phyloP scores from a whole-genome alignment of 2,888 invertebrate species.

The Harmothoe impar region DNA sequence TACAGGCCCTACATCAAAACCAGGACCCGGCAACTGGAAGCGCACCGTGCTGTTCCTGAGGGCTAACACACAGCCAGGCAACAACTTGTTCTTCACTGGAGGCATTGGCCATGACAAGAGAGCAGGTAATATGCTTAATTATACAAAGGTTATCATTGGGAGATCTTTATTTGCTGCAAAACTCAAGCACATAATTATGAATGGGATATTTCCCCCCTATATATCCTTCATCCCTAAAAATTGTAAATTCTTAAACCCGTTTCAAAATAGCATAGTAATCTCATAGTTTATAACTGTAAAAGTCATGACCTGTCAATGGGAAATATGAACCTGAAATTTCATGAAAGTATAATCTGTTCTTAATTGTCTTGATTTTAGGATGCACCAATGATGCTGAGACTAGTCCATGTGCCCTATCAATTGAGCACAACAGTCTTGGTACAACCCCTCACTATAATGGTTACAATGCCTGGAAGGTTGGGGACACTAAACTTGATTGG shows the following conservation, averaged over 20 bases:
- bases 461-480: conserved; percentile 76
- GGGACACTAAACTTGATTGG: conserved; percentile 79
- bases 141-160: neutral
- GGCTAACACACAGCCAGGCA: conserved; percentile 80
- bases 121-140: conserved; percentile 71
- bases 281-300: no score
- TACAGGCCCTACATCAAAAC: neutral
- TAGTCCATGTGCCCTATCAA: conserved; percentile 77
- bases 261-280: no score
- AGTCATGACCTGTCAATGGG: no score
- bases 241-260: no score
- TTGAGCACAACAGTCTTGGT: conserved; percentile 72
- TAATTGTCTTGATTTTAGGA: conserved; percentile 65
- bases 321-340: no score
- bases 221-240: no score
- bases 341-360: no score
- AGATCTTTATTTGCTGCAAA: neutral
- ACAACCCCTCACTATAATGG: conserved; percentile 72
- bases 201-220: no score
- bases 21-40: conserved; percentile 34
- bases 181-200: no score
- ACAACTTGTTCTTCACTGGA: conserved; percentile 84
- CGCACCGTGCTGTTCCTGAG: conserved; percentile 82
- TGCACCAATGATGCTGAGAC: conserved; percentile 68
- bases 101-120: conserved; percentile 77